A percentile compares a stretch with the other conserved stretches of the same genome.
Conservation (phyloP, 2,797 vertebrate genomes). For the Sitta carolinensis region DNA sequence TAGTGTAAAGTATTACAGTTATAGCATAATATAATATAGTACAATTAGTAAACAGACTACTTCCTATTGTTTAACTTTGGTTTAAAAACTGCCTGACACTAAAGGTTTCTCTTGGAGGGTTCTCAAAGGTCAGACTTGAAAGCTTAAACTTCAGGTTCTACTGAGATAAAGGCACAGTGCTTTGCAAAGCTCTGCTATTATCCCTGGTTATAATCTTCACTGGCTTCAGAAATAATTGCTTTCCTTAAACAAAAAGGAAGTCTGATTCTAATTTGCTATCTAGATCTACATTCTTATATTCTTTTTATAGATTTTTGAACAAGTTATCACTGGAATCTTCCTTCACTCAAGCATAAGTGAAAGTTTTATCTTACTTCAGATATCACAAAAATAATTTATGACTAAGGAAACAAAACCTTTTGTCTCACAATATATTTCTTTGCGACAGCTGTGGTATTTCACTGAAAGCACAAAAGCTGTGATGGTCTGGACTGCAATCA, state of each 20-base stretch:
- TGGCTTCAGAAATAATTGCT: conserved; percentile 76
- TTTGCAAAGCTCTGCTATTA: conserved; percentile 77
- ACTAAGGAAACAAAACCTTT: conserved; percentile 83
- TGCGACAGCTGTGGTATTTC: conserved; percentile 91
- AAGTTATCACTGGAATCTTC: conserved; percentile 82
- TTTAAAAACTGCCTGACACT: background rate
- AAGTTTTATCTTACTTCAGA: conserved; percentile 84
- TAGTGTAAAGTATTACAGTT: background rate
- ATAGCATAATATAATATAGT: background rate
- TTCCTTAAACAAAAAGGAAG: conserved; percentile 80
- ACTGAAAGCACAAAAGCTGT: conserved; percentile 81
- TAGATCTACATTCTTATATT: conserved; percentile 82
- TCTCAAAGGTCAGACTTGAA: conserved; percentile 73
- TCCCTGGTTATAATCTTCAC: conserved; percentile 76
- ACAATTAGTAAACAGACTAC: background rate
- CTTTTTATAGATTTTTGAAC: conserved; percentile 83
- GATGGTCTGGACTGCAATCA: conserved; percentile 90
- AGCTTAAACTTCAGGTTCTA: conserved; percentile 70
- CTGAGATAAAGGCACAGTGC: conserved; percentile 58
- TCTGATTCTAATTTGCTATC: conserved; percentile 84
- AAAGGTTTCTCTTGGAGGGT: conserved; percentile 30
- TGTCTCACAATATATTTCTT: conserved; percentile 88
- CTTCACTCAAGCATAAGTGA: conserved; percentile 83
- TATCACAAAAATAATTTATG: conserved; percentile 83
- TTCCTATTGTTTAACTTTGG: background rate